phyloP scores from a whole-genome alignment of 1,140 invertebrate species.

The Papilio xuthus region DNA sequence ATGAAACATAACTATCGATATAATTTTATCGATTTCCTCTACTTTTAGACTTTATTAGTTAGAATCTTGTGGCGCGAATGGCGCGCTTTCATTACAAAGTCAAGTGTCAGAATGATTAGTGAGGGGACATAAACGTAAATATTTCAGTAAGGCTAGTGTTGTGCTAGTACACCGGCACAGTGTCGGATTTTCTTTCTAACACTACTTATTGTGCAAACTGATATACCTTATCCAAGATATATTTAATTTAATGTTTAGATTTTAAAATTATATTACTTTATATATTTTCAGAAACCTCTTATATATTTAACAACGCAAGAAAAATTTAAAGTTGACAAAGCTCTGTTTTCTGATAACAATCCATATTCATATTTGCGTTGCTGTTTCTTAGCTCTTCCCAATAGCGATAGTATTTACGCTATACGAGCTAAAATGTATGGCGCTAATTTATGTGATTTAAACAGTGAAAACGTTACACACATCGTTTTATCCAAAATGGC shows the following conservation, averaged over 20 bases:
- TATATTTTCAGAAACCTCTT: constrained; percentile 55
- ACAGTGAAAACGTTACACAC: constrained; percentile 48
- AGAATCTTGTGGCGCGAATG: too few relatives aligned
- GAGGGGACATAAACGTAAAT: too few relatives aligned
- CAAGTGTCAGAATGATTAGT: too few relatives aligned
- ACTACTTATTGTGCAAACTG: too few relatives aligned
- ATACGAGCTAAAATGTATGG: constrained; percentile 59
- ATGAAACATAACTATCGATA: not conserved
- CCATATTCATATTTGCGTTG: constrained; percentile 63
- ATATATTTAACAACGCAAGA: constrained; percentile 62
- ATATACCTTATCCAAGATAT: too few relatives aligned
- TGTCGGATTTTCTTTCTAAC: too few relatives aligned
- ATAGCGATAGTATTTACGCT: constrained; percentile 39
- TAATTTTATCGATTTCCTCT: not conserved
- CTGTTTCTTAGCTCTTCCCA: constrained; percentile 50
- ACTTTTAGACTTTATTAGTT: not conserved
- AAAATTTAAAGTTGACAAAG: constrained; percentile 61
- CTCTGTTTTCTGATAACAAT: constrained; percentile 56
- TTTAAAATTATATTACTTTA: not conserved
- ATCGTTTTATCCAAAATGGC: constrained; percentile 50
- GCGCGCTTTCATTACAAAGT: too few relatives aligned
- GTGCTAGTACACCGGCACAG: too few relatives aligned
- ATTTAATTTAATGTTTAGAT: too few relatives aligned
- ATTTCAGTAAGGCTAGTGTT: too few relatives aligned
- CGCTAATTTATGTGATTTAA: constrained; percentile 48